Evolutionary conservation across 2,797 vertebrate genomes (phyloP).

Genomic region (Malurus leucopterus): DNA sequence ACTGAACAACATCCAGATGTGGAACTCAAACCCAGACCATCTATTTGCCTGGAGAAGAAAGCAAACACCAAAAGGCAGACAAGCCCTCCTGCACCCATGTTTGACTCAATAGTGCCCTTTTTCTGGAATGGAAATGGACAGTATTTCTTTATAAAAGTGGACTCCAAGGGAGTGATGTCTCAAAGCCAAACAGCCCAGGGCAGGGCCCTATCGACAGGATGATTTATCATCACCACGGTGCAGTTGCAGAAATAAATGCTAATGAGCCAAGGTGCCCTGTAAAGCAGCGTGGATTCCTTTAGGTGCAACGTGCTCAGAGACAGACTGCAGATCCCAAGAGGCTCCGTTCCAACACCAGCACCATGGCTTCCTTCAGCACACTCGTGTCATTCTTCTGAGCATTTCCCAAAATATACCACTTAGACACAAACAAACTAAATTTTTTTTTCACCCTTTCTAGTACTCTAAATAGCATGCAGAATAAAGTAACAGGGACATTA

Average conservation of each 20-base stretch:
- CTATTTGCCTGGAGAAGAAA: neutral
- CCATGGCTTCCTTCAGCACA: neutral
- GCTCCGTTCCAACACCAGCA: neutral
- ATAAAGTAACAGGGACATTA: neutral
- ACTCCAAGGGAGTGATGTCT: neutral
- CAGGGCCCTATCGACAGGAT: neutral
- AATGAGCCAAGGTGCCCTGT: neutral
- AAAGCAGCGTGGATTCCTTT: neutral
- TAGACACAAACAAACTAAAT: neutral
- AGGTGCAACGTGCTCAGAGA: fast-evolving
- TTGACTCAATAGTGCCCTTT: neutral
- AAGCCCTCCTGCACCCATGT: fast-evolving
- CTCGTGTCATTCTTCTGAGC: neutral
- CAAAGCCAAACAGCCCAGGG: neutral
- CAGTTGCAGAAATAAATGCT: neutral
- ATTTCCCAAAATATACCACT: neutral
- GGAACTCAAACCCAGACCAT: neutral
- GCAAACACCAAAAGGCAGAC: neutral
- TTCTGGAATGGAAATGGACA: neutral
- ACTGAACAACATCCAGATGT: neutral
- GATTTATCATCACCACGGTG: neutral
- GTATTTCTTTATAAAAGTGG: neutral
- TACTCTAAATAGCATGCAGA: neutral
- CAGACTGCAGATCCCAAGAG: neutral
- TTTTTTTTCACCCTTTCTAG: neutral